Evolutionary conservation across 1,140 invertebrate species (phyloP), one percentile per base, ranked within the genome.

Genomic region (Aphidius ervi): DNA sequence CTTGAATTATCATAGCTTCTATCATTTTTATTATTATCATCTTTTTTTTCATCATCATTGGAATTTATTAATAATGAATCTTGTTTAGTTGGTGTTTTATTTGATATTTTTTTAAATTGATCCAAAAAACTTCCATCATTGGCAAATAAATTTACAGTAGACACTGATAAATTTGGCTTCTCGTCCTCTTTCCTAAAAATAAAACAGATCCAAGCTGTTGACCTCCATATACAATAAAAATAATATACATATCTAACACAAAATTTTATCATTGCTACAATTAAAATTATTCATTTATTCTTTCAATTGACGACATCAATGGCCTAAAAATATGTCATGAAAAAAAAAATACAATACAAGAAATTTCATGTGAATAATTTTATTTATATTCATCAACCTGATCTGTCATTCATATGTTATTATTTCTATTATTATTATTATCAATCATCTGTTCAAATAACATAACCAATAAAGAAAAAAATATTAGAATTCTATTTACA

Each of bases 101-200:
- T 84, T 2, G 85, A 81, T 62, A 90, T 81, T 71, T 86, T 87
- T 67, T 87, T 89, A 70, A 90, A 92, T 58, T 90, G 88, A 70
- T 88, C 88, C 65, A 92, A 76, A 70, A 92, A 92, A 67, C 86
- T 89, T 6, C 90, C 90, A 80, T 92, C 90, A 79, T 92, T 92
- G 23, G 85, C 86, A 75, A 92, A 92, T 54, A 87, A 78, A 74
- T 89, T 89, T 46, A 84, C 67, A 0, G 71, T 73, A 31, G 66
- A 62, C 20, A 66, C 61, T 46, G 58, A 6, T 20, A 49, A 31
- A 31, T 31, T 56, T 46, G 69, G 62, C 58, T 77, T 77, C 48
- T 78, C 75, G 16, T 77, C 74, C 52, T 77, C 75, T 60, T 76
- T 77, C 63, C 77, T 79, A 66, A 68, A 70, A 74, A 72, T 71